Evolutionary conservation across 2,888 invertebrate species (phyloP).

Genomic region (Trichopria drosophilae): DNA sequence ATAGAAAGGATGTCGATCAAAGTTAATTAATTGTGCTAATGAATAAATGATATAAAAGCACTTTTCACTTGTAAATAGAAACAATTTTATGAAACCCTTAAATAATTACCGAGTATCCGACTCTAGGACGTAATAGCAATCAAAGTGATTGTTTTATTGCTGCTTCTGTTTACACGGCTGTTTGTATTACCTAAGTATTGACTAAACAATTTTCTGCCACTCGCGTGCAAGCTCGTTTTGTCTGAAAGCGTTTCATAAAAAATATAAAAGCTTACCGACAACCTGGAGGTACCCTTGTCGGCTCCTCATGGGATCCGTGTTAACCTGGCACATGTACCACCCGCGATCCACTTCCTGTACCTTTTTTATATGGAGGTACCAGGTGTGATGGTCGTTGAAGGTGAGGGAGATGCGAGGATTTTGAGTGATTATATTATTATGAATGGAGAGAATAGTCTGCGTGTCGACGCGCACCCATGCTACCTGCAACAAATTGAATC

Average conservation of each 20-base stretch:
- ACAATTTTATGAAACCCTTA: too few species aligned
- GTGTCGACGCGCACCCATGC: conserved; percentile 93
- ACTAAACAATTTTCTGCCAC: too few species aligned
- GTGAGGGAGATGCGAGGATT: conserved; percentile 85
- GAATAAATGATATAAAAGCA: too few species aligned
- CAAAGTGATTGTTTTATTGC: too few species aligned
- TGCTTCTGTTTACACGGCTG: too few species aligned
- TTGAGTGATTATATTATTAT: conserved; percentile 88
- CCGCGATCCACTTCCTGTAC: conserved; percentile 87
- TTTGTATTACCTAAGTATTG: too few species aligned
- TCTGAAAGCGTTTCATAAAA: background rate
- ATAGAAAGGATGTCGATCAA: too few species aligned
- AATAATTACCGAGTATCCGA: too few species aligned
- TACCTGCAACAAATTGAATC: conserved; percentile 72
- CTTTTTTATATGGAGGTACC: conserved; percentile 87
- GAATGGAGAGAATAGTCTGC: conserved; percentile 88
- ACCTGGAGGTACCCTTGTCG: conserved; percentile 88
- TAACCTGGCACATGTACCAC: conserved; percentile 92
- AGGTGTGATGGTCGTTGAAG: conserved; percentile 87
- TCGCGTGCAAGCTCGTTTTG: background rate
- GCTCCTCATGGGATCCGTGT: conserved; percentile 92
- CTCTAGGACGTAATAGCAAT: too few species aligned
- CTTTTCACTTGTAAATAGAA: too few species aligned
- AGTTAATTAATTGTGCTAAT: too few species aligned
- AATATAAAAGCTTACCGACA: conserved; percentile 70